A percentile compares a stretch with the other conserved stretches of the same genome.
phyloP scores from a whole-genome alignment of 2,888 invertebrate species.

The Drosophila percnosoma region DNA sequence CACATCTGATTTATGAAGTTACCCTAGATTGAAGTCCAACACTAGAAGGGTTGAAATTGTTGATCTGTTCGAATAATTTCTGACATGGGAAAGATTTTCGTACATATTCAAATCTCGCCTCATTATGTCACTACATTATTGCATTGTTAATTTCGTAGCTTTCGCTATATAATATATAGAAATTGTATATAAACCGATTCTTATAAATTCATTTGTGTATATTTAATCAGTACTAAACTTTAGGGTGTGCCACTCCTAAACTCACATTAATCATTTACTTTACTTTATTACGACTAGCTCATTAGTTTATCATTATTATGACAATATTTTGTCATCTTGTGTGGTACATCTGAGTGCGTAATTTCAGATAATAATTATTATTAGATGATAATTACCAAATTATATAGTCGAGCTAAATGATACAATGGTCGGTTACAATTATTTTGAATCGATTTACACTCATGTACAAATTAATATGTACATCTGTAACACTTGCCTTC shows the following conservation, averaged over 20 bases:
- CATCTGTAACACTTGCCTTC: not conserved
- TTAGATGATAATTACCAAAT: not conserved
- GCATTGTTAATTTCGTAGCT: slow-evolving; percentile 13
- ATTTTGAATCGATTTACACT: not conserved
- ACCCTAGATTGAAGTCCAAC: not conserved
- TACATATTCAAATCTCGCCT: slow-evolving; percentile 3
- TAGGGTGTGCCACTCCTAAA: slow-evolving; percentile 51
- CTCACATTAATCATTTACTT: slow-evolving; percentile 64
- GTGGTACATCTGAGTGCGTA: slow-evolving; percentile 8
- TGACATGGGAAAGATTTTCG: slow-evolving; percentile 1
- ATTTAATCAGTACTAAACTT: slow-evolving; percentile 74
- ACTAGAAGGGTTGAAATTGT: not conserved
- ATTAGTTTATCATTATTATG: slow-evolving; percentile 19
- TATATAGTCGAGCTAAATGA: not conserved
- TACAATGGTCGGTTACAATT: not conserved
- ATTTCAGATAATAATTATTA: not conserved
- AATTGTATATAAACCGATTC: slow-evolving; percentile 70
- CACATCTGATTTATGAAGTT: not conserved
- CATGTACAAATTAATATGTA: not conserved
- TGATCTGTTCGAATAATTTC: not conserved
- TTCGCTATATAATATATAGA: slow-evolving; percentile 31
- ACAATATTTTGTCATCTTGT: slow-evolving; percentile 16
- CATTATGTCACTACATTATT: slow-evolving; percentile 13
- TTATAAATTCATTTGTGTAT: slow-evolving; percentile 75
- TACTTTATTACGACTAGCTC: slow-evolving; percentile 23